Conservation (phyloP, 92 coral and sea anemone species). For the Bergia sp. region DNA sequence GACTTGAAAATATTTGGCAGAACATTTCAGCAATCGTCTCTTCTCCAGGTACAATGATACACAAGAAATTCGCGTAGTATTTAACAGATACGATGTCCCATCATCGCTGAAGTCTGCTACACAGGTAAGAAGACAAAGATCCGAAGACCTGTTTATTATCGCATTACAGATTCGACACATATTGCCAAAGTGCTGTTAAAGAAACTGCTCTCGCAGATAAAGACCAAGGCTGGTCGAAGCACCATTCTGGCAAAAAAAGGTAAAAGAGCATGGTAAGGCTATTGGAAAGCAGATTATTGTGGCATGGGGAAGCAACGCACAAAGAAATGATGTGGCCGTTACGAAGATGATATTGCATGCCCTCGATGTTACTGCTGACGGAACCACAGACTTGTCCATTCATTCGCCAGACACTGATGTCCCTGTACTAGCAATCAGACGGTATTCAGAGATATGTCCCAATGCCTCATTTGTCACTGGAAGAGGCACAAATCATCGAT, state of each 20-base stretch:
- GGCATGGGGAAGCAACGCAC: conserved; percentile 48
- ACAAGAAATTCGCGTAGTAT: conserved; percentile 29
- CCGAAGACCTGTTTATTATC: conserved; percentile 54
- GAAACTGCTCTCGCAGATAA: conserved; percentile 55
- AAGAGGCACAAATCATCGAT: neutral
- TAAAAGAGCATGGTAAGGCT: conserved; percentile 29
- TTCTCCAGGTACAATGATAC: conserved; percentile 13
- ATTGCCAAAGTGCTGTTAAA: conserved; percentile 57
- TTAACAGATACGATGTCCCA: conserved; percentile 55
- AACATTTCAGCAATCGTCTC: conserved; percentile 26
- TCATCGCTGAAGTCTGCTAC: conserved; percentile 47
- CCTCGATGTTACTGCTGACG: conserved; percentile 49
- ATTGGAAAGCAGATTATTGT: conserved; percentile 46
- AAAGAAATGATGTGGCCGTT: conserved; percentile 40
- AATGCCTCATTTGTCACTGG: neutral
- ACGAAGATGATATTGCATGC: conserved; percentile 57
- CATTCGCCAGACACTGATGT: conserved; percentile 31
- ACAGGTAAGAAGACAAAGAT: conserved; percentile 45
- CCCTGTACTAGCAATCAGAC: conserved; percentile 26
- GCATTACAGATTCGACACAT: conserved; percentile 57
- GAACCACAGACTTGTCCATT: conserved; percentile 31
- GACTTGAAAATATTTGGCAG: conserved; percentile 36
- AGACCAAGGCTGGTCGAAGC: conserved; percentile 58
- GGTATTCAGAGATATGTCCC: neutral
- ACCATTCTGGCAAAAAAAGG: conserved; percentile 42